Evolutionary conservation across 2,113 vertebrate genomes (phyloP).

Genomic region (Psephotus haematonotus): DNA sequence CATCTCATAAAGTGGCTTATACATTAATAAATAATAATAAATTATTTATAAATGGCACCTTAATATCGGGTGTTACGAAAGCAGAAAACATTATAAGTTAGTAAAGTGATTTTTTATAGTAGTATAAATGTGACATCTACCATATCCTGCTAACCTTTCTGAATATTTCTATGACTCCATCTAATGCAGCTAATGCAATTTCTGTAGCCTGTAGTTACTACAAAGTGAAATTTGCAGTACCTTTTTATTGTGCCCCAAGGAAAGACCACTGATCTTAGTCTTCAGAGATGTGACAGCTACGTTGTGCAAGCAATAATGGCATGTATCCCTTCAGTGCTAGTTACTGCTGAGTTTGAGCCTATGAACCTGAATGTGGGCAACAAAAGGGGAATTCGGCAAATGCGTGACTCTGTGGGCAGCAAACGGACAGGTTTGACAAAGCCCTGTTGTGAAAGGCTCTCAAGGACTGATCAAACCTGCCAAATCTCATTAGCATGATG

Average conservation of each 20-base stretch:
- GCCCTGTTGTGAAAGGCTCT: slow-evolving; percentile 74
- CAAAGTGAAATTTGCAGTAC: slow-evolving; percentile 75
- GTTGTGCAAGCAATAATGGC: background rate
- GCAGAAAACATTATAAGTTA: slow-evolving; percentile 73
- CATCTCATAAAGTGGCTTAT: slow-evolving; percentile 75
- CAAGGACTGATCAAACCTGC: slow-evolving; percentile 78
- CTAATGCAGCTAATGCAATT: slow-evolving; percentile 77
- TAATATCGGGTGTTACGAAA: slow-evolving; percentile 78
- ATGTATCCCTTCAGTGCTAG: slow-evolving; percentile 22
- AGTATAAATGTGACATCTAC: slow-evolving; percentile 60
- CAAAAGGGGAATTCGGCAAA: background rate
- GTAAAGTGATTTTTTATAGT: slow-evolving; percentile 81
- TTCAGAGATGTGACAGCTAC: slow-evolving; percentile 26
- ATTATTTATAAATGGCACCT: slow-evolving; percentile 78
- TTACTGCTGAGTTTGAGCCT: slow-evolving; percentile 67
- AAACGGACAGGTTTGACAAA: slow-evolving; percentile 65
- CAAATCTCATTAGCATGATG: slow-evolving; percentile 81
- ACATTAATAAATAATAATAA: slow-evolving; percentile 84
- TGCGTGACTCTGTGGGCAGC: slow-evolving; percentile 38
- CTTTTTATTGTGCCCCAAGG: slow-evolving; percentile 68
- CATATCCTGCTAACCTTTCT: slow-evolving; percentile 67
- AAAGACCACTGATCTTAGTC: slow-evolving; percentile 23
- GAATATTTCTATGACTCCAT: slow-evolving; percentile 67
- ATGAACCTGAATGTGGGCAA: background rate
- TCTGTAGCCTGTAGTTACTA: slow-evolving; percentile 69